Percentiles rank a stretch among this genome's conserved stretches.
Evolutionary conservation across 2,888 invertebrate species (phyloP).

Genomic region (Theretra japonica): DNA sequence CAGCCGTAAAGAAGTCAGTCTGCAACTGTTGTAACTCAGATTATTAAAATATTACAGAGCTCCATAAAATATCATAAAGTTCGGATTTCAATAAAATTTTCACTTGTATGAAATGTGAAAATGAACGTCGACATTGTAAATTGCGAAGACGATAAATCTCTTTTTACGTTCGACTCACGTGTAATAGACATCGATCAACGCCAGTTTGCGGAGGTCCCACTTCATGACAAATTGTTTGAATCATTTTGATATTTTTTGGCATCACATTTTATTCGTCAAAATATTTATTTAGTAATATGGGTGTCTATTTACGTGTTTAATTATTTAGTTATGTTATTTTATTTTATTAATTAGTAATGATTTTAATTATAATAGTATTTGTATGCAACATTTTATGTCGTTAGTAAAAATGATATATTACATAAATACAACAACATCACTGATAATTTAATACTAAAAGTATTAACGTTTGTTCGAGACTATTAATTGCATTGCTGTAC

Average conservation of each 20-base stretch:
- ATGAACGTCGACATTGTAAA: constrained; percentile 22
- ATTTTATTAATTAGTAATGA: not conserved
- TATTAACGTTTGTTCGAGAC: no score
- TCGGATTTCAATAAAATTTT: constrained; percentile 18
- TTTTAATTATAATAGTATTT: no score
- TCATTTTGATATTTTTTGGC: constrained; percentile 4
- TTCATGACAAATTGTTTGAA: constrained; percentile 19
- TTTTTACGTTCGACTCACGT: constrained; percentile 24
- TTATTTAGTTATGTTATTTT: no score
- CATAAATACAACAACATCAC: no score
- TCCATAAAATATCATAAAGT: constrained; percentile 16
- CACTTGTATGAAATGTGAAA: constrained; percentile 14
- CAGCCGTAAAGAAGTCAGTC: no score
- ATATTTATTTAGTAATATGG: not conserved
- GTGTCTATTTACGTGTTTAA: not conserved
- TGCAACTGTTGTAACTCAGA: not conserved
- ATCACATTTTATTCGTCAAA: not conserved
- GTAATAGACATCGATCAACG: constrained; percentile 24
- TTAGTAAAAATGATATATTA: no score
- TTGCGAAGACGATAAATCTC: constrained; percentile 25
- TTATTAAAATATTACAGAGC: constrained; percentile 13
- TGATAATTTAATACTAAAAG: no score
- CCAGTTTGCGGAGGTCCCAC: constrained; percentile 18
- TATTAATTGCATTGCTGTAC: no score
- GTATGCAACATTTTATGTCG: no score